These are phyloP conservation scores for Pollimyrus isidori DNA, from an alignment of 2,113 vertebrate genomes.

Conservation along the genomic window DNA sequence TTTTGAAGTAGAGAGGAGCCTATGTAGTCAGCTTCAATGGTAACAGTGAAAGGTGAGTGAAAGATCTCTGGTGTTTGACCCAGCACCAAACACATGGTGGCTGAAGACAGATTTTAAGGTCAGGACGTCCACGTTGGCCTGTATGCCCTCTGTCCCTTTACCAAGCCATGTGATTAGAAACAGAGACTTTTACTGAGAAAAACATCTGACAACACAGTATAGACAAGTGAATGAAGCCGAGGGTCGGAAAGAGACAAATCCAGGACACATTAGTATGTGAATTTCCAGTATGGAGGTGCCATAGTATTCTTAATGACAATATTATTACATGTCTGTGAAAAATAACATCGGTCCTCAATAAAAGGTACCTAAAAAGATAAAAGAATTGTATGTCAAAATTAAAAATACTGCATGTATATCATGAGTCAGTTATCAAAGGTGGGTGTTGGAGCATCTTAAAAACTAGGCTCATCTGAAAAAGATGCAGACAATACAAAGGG, in stretches of 20 bases:
- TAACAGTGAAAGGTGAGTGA: background rate
- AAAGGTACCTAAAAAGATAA: background rate
- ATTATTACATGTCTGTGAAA: background rate
- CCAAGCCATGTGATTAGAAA: background rate
- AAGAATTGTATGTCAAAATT: background rate
- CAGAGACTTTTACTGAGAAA: background rate
- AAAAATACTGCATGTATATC: background rate
- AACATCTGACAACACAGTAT: background rate
- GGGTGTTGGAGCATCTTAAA: slow-evolving; percentile 1
- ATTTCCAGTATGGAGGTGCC: background rate
- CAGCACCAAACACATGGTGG: background rate
- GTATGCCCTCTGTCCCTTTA: background rate
- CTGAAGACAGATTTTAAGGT: background rate
- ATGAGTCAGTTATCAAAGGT: background rate
- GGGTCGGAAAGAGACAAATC: background rate
- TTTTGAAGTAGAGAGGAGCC: background rate
- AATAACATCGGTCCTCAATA: background rate
- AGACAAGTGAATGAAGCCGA: background rate
- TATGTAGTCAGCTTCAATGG: background rate
- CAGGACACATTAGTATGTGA: background rate
- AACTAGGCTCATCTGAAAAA: slow-evolving; percentile 20
- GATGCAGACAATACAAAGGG: slow-evolving; percentile 10
- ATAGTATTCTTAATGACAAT: background rate
- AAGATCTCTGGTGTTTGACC: background rate
- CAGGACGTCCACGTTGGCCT: too few species aligned